These are phyloP conservation scores for Eonycteris spelaea DNA, from an alignment of 2,113 vertebrate genomes.

Conservation along the genomic window DNA sequence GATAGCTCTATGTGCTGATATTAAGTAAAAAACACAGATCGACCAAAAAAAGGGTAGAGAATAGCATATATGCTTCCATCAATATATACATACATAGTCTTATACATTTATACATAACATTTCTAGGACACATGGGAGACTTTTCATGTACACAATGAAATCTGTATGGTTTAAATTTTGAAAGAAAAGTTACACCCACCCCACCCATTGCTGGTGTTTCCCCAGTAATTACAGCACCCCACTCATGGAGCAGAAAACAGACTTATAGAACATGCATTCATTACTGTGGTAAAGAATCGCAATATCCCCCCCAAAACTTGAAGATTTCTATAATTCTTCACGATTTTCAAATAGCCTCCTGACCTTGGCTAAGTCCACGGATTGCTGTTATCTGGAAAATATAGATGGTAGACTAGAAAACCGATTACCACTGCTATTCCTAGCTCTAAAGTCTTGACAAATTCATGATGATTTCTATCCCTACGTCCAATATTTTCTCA, in stretches of 20 bases:
- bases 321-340: conserved; percentile 31
- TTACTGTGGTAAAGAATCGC: neutral
- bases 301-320: neutral
- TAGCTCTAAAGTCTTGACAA: neutral
- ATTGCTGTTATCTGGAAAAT: conserved; percentile 21
- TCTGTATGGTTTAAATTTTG: neutral
- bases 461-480: neutral
- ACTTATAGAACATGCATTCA: neutral
- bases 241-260: neutral
- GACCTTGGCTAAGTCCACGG: neutral
- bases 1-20: neutral
- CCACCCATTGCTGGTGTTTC: neutral
- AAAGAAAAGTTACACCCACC: neutral
- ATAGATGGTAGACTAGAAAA: conserved; percentile 25
- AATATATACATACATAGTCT: neutral
- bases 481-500: neutral
- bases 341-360: neutral
- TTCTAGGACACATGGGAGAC: neutral
- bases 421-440: neutral
- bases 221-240: neutral
- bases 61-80: neutral
- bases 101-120: neutral
- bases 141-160: neutral
- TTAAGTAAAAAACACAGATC: neutral
- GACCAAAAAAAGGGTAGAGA: neutral